Evolutionary conservation across 2,113 vertebrate species (phyloP).

Genomic region (Mustela nigripes): DNA sequence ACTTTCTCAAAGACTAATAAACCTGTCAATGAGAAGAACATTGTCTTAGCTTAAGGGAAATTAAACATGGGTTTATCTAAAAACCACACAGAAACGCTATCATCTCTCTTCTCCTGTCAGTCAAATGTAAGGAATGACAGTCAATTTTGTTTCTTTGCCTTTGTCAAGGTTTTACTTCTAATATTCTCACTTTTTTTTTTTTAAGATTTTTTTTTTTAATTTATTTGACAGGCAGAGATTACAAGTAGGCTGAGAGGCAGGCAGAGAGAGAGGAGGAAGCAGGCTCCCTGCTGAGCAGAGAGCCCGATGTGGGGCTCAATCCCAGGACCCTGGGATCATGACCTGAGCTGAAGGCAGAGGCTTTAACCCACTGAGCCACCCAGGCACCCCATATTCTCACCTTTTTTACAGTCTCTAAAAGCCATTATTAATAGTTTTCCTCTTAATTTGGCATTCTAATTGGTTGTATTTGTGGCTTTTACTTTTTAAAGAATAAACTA

Average conservation of each 20-base stretch:
- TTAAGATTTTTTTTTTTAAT: no score
- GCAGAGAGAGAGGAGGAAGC: no score
- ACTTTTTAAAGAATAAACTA: constrained; percentile 34
- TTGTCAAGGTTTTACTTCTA: constrained; percentile 18
- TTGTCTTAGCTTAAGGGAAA: background rate
- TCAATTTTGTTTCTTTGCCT: constrained; percentile 34
- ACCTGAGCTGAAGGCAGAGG: no score
- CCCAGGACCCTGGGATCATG: no score
- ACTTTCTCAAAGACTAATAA: background rate
- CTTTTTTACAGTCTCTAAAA: constrained; percentile 42
- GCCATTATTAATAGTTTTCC: background rate
- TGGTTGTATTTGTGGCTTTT: constrained; percentile 32
- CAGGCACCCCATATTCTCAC: background rate
- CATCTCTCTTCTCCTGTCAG: background rate
- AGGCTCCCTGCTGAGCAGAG: no score
- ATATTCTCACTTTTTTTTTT: background rate
- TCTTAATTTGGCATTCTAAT: background rate
- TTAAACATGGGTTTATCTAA: constrained; percentile 33
- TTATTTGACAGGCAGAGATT: no score
- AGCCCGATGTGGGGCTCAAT: no score
- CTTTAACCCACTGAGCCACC: no score
- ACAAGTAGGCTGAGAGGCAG: no score
- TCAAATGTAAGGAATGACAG: background rate
- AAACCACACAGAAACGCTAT: background rate
- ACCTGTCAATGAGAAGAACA: background rate